Evolutionary conservation across 1,140 invertebrate genomes (phyloP), one percentile per base, ranked within the genome.

Genomic region (Leptestheria dahalacensis): DNA sequence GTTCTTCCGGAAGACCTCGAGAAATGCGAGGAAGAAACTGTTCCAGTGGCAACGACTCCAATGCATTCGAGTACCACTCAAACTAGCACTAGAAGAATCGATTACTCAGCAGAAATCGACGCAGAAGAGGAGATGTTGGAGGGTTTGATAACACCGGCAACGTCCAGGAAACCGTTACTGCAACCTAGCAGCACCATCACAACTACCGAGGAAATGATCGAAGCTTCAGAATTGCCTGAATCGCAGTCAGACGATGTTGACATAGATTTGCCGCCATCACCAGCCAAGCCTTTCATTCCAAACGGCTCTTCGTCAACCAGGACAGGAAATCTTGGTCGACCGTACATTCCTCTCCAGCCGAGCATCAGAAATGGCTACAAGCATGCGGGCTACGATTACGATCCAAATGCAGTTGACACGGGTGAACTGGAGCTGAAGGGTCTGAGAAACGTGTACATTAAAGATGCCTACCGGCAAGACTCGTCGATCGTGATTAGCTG

Each of bases 401-500:
- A 41, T 41, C 6, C 33, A 41, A 41, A 41, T 41, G 33, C 6
- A 15, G 6, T 41, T 41, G 33, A 41, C 15, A 9, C 33, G 33
- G 15, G 33, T 9, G 33, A 41, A 41, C 33, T 41, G 33, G 15
- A 6, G 6, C 6, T 41, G 33, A 6, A 9, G 6, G 15, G 15
- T 41, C 15, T 74, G 9, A 82, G 82, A 61, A 86, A 90, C 69
- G 86, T 91, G 1, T 77, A 88, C 50, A 83, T 92, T 3, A 86
- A 87, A 67, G 84, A 86, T 62, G 88, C 88, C 0, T 82, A 86
- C 65, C 70, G 88, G 61, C 84, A 89, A 70, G 87, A 90, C 57
- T 90, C 85, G 67, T 83, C 87, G 0, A 84, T 94, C 1, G 85
- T 89, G 48, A 89, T 94, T 57, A 84, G 90, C 66, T 94, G 91